These are phyloP conservation scores for Cynopterus sphinx DNA, from an alignment of 2,797 vertebrate species.

Conservation along the genomic window DNA sequence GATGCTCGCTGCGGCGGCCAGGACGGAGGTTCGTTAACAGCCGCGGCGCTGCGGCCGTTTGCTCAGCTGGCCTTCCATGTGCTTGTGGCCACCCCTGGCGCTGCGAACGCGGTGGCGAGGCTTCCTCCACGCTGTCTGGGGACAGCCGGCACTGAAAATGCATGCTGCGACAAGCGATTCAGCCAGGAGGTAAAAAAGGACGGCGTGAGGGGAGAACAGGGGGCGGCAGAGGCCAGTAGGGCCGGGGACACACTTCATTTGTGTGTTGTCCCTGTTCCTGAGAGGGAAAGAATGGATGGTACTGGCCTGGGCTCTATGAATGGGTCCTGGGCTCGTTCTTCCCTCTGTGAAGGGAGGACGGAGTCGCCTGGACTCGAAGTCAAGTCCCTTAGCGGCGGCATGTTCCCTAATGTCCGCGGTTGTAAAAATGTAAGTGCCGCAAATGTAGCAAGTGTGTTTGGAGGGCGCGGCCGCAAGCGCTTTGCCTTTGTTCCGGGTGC, in stretches of 20 bases:
- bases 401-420: not conserved
- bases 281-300: not conserved
- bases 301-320: not conserved
- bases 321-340: not conserved
- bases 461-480: not conserved
- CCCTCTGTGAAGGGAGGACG: not conserved
- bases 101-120: not conserved
- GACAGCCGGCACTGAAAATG: not conserved
- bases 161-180: not conserved
- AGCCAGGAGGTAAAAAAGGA: conserved; percentile 67
- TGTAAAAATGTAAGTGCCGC: not conserved
- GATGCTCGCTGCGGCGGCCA: not conserved
- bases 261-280: not conserved
- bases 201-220: not conserved
- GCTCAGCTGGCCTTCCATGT: not conserved
- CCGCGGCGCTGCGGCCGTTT: not conserved
- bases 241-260: conserved; percentile 25
- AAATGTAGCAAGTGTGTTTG: not conserved
- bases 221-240: conserved; percentile 25
- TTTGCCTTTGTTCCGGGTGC: conserved; percentile 50
- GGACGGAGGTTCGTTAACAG: not conserved
- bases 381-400: not conserved
- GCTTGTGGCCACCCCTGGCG: not conserved
- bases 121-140: not conserved
- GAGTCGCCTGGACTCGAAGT: not conserved